A percentile compares a stretch with the other conserved stretches of the same genome.
Conservation (phyloP, 2,888 invertebrate species). For the Diplazon laetatorius region DNA sequence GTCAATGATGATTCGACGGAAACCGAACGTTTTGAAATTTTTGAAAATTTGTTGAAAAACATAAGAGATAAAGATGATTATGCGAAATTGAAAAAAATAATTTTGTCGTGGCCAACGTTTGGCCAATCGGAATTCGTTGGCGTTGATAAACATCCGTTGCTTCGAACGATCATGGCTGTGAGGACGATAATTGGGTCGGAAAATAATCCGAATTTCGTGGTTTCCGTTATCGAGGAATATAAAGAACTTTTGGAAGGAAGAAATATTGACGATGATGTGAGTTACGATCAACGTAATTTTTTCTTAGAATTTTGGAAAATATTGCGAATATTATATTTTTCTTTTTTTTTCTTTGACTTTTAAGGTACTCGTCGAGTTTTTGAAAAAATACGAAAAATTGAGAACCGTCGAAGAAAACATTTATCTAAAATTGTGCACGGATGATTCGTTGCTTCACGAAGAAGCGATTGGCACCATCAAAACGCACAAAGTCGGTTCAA, state of each 20-base stretch:
- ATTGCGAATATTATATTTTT: not conserved
- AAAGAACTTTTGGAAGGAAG: conserved; percentile 72
- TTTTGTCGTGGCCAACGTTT: conserved; percentile 74
- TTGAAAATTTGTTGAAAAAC: conserved; percentile 68
- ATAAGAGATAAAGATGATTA: conserved; percentile 72
- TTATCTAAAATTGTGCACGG: conserved; percentile 74
- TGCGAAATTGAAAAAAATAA: conserved; percentile 70
- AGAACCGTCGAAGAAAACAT: conserved; percentile 73
- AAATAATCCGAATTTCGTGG: conserved; percentile 66
- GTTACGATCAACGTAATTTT: conserved; percentile 44
- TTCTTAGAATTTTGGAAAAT: not conserved
- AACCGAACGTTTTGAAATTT: conserved; percentile 72
- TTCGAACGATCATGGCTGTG: conserved; percentile 68
- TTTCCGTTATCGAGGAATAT: conserved; percentile 73
- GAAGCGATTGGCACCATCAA: conserved; percentile 76
- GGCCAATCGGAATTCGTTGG: conserved; percentile 67
- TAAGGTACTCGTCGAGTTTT: conserved; percentile 73
- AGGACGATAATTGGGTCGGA: conserved; percentile 66
- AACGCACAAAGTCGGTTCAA: conserved; percentile 71
- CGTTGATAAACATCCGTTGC: conserved; percentile 71
- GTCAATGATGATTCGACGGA: conserved; percentile 66
- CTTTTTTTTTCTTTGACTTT: conserved; percentile 3
- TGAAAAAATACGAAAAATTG: conserved; percentile 66
- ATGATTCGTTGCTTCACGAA: conserved; percentile 70
- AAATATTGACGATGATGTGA: conserved; percentile 70